phyloP scores from a whole-genome alignment of 2,888 invertebrate genomes.

The Synergus laeviventris region DNA sequence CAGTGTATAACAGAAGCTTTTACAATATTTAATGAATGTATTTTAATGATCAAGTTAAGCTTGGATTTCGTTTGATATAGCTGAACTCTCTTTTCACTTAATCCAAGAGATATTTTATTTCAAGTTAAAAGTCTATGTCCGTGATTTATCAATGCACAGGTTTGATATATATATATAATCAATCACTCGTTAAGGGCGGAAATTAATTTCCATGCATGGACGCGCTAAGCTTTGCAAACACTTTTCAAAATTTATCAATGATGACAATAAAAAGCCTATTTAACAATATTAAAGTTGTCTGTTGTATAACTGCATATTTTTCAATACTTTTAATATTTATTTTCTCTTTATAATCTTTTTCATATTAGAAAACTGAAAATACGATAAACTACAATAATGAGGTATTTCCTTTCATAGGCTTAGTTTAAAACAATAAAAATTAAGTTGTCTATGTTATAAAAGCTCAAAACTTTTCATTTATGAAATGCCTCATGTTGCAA shows the following conservation, averaged over 20 bases:
- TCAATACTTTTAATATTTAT: too few relatives aligned
- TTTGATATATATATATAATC: neutral
- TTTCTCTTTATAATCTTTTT: too few relatives aligned
- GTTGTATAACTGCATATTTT: too few relatives aligned
- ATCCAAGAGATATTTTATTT: constrained; percentile 9
- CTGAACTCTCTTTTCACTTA: constrained; percentile 3
- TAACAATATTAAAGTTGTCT: too few relatives aligned
- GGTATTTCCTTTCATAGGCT: too few relatives aligned
- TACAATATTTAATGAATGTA: neutral
- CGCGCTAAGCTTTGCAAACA: neutral
- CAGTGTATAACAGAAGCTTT: too few relatives aligned
- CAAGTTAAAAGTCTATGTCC: neutral
- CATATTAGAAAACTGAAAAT: too few relatives aligned
- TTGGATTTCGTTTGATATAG: neutral
- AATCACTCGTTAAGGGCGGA: neutral
- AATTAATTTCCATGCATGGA: neutral
- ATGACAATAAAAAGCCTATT: neutral
- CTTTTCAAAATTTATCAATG: neutral
- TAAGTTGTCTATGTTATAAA: too few relatives aligned
- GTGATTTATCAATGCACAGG: neutral
- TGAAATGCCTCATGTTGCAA: too few relatives aligned
- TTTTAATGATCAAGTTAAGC: constrained; percentile 28
- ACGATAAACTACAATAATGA: too few relatives aligned
- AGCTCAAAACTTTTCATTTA: too few relatives aligned
- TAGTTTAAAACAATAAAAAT: too few relatives aligned